Base-by-base conservation (phyloP, 2,113 vertebrate genomes). In the Rhombomys opimus region DNA sequence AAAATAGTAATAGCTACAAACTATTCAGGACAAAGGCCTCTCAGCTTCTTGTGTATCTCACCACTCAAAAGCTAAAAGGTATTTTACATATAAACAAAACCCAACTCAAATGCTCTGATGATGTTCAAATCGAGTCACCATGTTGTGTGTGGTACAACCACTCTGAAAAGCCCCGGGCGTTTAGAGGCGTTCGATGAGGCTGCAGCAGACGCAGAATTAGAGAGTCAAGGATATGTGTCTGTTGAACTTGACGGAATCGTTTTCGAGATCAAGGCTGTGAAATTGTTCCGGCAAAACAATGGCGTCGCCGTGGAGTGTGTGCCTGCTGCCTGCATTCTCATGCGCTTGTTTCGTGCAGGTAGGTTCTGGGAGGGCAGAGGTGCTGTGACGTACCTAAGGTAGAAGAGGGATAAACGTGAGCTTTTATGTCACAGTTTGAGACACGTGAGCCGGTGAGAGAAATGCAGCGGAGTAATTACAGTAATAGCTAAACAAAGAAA, bases 221-320 rank as follows among this genome's bases (percentile, higher is more conserved):
- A 76, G 94, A 92, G 67, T 89, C 27, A 80, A 95, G 95, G 75
- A 86, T 54, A 89, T 50, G 27, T 7, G 76, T 63, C 78, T 52
- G 50, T 70, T 89, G 92, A 95, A 76, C 85, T 50, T 72, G 76
- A 94, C 72, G 80, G 82, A 86, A 72, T 82, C 35, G 73, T 93
- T 94, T 91, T 68, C 82, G 77, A 93, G 78, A 67, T 9, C 1
- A 59, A 78, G 89, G 54, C 93, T 78, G 67, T 89, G 78, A 89
- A 75, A 54, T 92, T 11, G 23, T 89, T 27, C 17, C 30, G 41
- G 67, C 0, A 7, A 88, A 81, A 67, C 25, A 50, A 4, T 41
- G 46, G 41, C n/a, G n/a, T 50, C 30, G 7, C 30, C 0, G 46
- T 2, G 17, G 41, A 59, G 5, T 6, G 35, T 6, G 35, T 61